Percentiles rank a stretch among this genome's conserved stretches.
phyloP scores from a whole-genome alignment of 2,113 vertebrate species.

The Chaenocephalus aceratus region DNA sequence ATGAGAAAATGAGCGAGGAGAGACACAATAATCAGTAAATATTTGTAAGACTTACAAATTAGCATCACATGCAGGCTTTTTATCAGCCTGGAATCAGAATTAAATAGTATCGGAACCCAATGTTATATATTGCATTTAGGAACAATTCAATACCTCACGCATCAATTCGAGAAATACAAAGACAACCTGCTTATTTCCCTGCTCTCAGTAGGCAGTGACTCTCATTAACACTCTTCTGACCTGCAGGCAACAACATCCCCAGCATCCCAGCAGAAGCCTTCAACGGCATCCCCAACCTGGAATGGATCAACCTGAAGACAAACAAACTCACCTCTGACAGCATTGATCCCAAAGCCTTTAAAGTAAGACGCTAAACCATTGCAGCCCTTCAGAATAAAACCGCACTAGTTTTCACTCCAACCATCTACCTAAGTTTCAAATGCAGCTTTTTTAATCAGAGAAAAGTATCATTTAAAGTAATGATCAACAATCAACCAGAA shows the following conservation, averaged over 20 bases:
- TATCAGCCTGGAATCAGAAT: background rate
- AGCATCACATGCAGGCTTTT: background rate
- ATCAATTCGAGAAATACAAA: background rate
- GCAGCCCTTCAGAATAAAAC: conserved; percentile 3
- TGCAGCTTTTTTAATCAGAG: too few species aligned
- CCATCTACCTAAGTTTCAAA: background rate
- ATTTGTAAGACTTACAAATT: background rate
- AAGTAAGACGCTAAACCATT: conserved; percentile 83
- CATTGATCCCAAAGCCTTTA: conserved; percentile 88
- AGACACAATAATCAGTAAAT: background rate
- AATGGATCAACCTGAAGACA: conserved; percentile 95
- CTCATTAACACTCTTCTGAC: background rate
- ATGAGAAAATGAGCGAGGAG: background rate
- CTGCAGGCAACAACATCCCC: conserved; percentile 90
- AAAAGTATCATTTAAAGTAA: background rate
- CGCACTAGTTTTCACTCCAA: background rate
- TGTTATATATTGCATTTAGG: background rate
- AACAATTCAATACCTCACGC: background rate
- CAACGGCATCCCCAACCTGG: conserved; percentile 93
- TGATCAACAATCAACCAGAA: background rate
- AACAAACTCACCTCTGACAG: conserved; percentile 89
- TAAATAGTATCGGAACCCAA: background rate
- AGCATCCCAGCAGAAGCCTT: conserved; percentile 91
- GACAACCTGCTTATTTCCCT: background rate
- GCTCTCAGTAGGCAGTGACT: background rate